Evolutionary conservation across 2,797 vertebrate genomes (phyloP).

Genomic region (Phoxinus dragarum): DNA sequence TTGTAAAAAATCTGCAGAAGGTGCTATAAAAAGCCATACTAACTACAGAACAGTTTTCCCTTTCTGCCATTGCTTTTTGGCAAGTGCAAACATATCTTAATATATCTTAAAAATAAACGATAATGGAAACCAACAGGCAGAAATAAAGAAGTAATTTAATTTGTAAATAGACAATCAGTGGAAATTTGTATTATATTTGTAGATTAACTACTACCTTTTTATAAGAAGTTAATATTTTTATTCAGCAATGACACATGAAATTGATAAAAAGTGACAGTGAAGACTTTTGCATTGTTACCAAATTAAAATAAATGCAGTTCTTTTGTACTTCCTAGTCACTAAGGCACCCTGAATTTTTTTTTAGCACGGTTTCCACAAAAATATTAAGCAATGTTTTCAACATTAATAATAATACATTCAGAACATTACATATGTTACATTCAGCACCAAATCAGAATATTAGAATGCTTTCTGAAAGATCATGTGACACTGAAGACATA

Average conservation of each 20-base stretch:
- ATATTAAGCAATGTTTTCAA: too few relatives aligned
- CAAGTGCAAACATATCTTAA: too few relatives aligned
- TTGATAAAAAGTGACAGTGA: not conserved
- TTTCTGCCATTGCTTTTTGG: not conserved
- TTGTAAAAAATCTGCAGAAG: not conserved
- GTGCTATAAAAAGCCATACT: not conserved
- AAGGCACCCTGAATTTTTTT: not conserved
- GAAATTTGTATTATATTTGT: too few relatives aligned
- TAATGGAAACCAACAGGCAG: not conserved
- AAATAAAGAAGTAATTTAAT: not conserved
- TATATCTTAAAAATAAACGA: not conserved
- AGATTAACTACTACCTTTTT: not conserved
- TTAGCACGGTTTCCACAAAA: too few relatives aligned
- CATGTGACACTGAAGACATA: too few relatives aligned
- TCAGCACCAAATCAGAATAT: too few relatives aligned
- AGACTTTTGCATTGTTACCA: not conserved
- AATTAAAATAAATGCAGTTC: not conserved
- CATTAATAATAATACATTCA: too few relatives aligned
- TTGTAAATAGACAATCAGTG: not conserved
- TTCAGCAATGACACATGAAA: not conserved
- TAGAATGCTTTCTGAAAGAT: too few relatives aligned
- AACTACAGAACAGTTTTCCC: not conserved
- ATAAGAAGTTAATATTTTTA: not conserved
- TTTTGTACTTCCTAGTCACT: not conserved
- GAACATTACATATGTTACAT: too few relatives aligned